phyloP scores from a whole-genome alignment of 2,888 invertebrate genomes.

The Deroplatys truncata region DNA sequence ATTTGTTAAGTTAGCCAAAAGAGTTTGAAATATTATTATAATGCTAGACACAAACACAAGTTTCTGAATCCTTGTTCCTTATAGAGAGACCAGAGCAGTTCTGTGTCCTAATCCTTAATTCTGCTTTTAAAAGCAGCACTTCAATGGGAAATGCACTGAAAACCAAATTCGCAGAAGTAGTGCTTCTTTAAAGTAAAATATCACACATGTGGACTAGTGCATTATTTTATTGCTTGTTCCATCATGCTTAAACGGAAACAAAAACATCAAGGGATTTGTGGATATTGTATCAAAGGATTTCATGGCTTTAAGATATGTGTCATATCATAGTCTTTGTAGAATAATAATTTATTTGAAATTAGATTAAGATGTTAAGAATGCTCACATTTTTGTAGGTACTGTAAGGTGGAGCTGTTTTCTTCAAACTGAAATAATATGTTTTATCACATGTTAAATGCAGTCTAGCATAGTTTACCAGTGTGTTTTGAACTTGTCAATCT shows the following conservation, averaged over 20 bases:
- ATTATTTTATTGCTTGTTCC: neutral
- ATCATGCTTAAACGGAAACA: neutral
- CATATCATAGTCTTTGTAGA: neutral
- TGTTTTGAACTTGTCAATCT: too few species aligned
- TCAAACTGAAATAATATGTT: too few species aligned
- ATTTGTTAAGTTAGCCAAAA: too few species aligned
- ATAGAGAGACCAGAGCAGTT: neutral
- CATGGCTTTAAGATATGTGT: neutral
- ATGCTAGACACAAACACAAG: neutral
- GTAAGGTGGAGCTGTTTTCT: too few species aligned
- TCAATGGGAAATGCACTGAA: neutral
- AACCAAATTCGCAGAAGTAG: neutral
- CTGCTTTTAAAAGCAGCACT: neutral
- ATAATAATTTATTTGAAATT: constrained; percentile 3
- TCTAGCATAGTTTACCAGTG: too few species aligned
- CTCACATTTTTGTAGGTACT: neutral
- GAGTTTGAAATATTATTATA: too few species aligned
- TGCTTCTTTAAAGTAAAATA: neutral
- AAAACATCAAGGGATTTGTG: neutral
- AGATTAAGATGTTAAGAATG: neutral
- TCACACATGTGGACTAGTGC: neutral
- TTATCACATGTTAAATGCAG: too few species aligned
- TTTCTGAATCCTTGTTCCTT: neutral
- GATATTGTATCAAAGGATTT: neutral
- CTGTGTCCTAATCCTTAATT: neutral